Evolutionary conservation across 35 echinoderm and acorn worm species (phyloP), one percentile per base, ranked within the genome.

Genomic region (Lytechinus pictus): DNA sequence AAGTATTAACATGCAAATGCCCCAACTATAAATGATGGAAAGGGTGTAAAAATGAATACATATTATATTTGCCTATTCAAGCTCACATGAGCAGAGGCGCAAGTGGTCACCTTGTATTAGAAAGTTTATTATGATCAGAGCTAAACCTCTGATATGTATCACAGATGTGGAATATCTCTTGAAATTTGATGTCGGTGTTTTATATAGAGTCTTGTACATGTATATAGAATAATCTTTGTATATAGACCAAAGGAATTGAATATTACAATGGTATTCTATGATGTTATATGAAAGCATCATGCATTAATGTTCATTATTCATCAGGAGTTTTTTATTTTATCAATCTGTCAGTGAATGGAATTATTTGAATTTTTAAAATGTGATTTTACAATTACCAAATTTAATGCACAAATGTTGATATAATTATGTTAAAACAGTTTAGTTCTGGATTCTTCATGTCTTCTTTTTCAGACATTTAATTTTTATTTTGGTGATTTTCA

Each of bases 191-290:
- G 66, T n/a, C 16, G 19, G 61, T 71, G 13, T 79, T 79, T 79
- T 79, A 24, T n/a, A 79, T 7, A n/a, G 66, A 79, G 66, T 79
- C 66, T 24, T 79, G 66, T 79, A 60, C 10, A 16, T 60, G 57
- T 60, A n/a, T 24, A 79, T 79, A 79, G 66, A 79, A 24, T 79
- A 79, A 79, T 24, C 16, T 79, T 79, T 79, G 66, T 79, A 79
- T 79, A 79, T 79, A 79, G 66, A 79, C 66, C 66, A n/a, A 44
- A 79, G 66, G n/a, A 79, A 27, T n/a, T 79, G 66, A 79, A 79
- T 79, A 24, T 79, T 24, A 79, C 7, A 79, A 24, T 79, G 19
- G 66, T 24, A 79, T 79, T 24, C 66, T n/a, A 44, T 44, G 33
- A 2, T 44, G 33, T 44, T 44, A 44, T 44, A 44, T 44, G 33